Percentiles rank a stretch among this genome's conserved stretches.
These are phyloP conservation scores for Nycticebus coucang DNA, from an alignment of 2,113 vertebrate genomes.

Conservation along the genomic window DNA sequence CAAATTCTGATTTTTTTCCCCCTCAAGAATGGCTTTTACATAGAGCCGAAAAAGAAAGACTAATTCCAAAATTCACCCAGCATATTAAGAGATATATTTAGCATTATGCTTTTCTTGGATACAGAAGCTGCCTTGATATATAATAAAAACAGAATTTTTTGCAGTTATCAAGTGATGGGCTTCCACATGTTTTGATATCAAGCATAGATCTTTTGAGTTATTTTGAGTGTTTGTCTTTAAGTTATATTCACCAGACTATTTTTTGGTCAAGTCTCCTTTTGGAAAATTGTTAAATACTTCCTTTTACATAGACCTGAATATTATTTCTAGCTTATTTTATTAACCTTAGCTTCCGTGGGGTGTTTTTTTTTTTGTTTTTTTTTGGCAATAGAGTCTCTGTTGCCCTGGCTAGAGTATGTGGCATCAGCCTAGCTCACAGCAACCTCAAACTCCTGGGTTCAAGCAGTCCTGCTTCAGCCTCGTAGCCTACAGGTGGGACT, in stretches of 20 bases:
- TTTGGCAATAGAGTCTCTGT: no score
- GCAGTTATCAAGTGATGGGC: neutral
- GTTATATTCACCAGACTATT: constrained; percentile 41
- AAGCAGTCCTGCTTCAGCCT: no score
- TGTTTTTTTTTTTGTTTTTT: no score
- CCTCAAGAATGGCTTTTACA: constrained; percentile 61
- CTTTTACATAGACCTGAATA: constrained; percentile 15
- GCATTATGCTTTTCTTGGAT: constrained; percentile 68
- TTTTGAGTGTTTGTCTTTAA: constrained; percentile 63
- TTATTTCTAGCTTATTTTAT: constrained; percentile 43
- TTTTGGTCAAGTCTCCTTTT: constrained; percentile 48
- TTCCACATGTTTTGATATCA: constrained; percentile 61
- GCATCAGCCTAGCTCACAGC: no score
- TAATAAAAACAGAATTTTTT: constrained; percentile 64
- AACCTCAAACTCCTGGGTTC: no score
- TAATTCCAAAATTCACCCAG: constrained; percentile 56
- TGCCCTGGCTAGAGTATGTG: no score
- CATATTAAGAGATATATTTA: constrained; percentile 57
- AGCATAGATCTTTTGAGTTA: constrained; percentile 41
- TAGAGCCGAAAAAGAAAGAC: neutral
- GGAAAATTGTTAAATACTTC: constrained; percentile 19
- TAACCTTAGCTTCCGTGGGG: neutral
- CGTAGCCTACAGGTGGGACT: no score
- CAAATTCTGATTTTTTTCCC: constrained; percentile 19
- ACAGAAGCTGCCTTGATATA: constrained; percentile 43